Evolutionary conservation across 2,113 vertebrate genomes (phyloP), one percentile per base, ranked within the genome.

Genomic region (Calidris pugnax): DNA sequence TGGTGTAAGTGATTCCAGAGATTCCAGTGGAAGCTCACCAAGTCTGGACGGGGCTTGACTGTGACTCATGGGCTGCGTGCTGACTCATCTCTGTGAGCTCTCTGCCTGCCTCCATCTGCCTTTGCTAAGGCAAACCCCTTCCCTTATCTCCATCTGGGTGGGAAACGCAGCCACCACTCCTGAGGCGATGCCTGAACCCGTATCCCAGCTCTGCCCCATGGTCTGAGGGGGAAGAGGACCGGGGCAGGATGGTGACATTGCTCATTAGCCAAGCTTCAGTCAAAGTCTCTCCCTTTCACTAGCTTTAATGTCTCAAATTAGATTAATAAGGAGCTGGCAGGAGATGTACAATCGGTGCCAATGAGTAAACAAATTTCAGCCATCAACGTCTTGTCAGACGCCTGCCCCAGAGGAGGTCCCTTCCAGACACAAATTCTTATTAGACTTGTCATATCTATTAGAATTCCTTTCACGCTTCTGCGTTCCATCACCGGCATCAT

Each of bases 391-490:
- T 98, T 98, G 98, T 99, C 99, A 99, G 97, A 98, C 77, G 69
- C 78, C 72, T 66, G 97, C 98, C 98, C 98, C 98, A 97, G 97
- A 98, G 93, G 99, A 98, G 98, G 98, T 97, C 98, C 98, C 98
- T 98, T 98, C 97, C 97, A 83, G 98, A 97, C 98, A 98, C 98
- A 99, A 99, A 98, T 98, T 98, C 99, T 99, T 98, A 99, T 99
- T 99, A 99, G 98, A 99, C 98, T 98, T 99, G 99, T 99, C 99
- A 99, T 98, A 98, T 99, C 98, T 97, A 99, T 99, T 99, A 99
- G 99, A 98, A 99, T 99, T 99, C 98, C 98, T 98, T 99, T 99
- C 99, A 98, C 98, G 99, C 98, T 99, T 98, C 98, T 98, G 98
- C 98, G 97, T 98, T 98, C 98, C 97, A 98, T 99, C 99, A 98